These are phyloP conservation scores for Stylophora pistillata DNA, from an alignment of 64 coral and sea anemone species.

Conservation along the genomic window DNA sequence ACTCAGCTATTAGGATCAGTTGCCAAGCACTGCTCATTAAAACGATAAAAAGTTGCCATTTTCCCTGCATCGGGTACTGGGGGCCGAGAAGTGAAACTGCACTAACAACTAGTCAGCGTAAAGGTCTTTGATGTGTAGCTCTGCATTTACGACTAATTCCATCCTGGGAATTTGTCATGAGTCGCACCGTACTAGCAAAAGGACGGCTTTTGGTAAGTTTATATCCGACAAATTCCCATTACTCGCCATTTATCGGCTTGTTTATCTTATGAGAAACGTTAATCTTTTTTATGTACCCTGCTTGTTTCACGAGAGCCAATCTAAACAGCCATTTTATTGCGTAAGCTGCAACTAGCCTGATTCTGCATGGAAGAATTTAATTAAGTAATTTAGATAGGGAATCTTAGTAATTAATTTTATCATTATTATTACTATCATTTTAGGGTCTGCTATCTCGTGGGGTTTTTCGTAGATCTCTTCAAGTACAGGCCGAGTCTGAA, in stretches of 20 bases:
- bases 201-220: slow-evolving; percentile 11
- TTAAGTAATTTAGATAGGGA: no score
- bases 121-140: background rate
- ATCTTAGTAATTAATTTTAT: background rate
- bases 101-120: background rate
- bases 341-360: no score
- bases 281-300: no score
- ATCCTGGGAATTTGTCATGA: background rate
- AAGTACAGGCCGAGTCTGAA: slow-evolving; percentile 66
- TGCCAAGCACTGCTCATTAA: slow-evolving; percentile 23
- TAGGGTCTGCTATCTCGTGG: slow-evolving; percentile 1
- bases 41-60: background rate
- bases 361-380: background rate
- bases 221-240: background rate
- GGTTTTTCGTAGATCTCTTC: slow-evolving; percentile 30
- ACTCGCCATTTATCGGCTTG: background rate
- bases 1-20: slow-evolving; percentile 16
- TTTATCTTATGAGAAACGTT: background rate
- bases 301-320: no score
- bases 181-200: background rate
- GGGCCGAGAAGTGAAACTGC: background rate
- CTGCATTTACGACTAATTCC: background rate
- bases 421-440: background rate
- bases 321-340: no score
- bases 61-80: background rate